Evolutionary conservation across 2,888 invertebrate genomes (phyloP).

Genomic region (Meganola albula): DNA sequence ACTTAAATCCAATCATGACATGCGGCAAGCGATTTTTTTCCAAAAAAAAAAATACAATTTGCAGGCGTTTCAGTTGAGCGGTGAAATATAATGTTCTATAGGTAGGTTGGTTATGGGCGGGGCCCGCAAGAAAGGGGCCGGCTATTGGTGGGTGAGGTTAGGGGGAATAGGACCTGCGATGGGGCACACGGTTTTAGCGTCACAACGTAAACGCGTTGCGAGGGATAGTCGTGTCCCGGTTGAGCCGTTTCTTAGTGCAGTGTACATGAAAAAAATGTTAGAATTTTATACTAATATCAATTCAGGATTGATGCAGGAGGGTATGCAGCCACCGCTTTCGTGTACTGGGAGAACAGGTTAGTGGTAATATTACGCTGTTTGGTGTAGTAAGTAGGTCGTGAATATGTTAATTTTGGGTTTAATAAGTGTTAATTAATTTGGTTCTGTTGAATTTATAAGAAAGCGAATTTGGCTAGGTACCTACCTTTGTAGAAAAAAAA

Average conservation of each 20-base stretch:
- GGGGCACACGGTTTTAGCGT: no score
- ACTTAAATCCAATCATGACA: no score
- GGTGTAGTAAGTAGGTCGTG: slow-evolving; percentile 6
- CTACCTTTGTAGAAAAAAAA: no score
- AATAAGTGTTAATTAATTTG: no score
- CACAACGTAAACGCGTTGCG: no score
- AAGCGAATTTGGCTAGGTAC: no score
- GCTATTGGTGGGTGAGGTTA: slow-evolving; percentile 44
- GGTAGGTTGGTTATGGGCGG: slow-evolving; percentile 64
- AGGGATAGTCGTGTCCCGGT: neutral
- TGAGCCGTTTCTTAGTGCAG: slow-evolving; percentile 34
- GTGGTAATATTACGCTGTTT: no score
- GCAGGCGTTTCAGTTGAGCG: slow-evolving; percentile 48
- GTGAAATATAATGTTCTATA: slow-evolving; percentile 62
- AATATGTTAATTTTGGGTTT: no score
- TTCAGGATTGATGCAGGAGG: slow-evolving; percentile 78
- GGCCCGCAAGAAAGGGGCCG: slow-evolving; percentile 27
- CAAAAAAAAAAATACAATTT: slow-evolving; percentile 57
- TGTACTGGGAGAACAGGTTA: slow-evolving; percentile 83
- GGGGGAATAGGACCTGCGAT: slow-evolving; percentile 41
- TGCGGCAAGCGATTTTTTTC: no score
- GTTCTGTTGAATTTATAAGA: no score
- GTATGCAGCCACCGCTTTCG: slow-evolving; percentile 75
- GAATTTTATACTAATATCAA: slow-evolving; percentile 83
- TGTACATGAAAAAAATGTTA: slow-evolving; percentile 76